A percentile compares a stretch with the other conserved stretches of the same genome.
These are phyloP conservation scores for Alca torda DNA, from an alignment of 2,797 vertebrate genomes.

Conservation along the genomic window DNA sequence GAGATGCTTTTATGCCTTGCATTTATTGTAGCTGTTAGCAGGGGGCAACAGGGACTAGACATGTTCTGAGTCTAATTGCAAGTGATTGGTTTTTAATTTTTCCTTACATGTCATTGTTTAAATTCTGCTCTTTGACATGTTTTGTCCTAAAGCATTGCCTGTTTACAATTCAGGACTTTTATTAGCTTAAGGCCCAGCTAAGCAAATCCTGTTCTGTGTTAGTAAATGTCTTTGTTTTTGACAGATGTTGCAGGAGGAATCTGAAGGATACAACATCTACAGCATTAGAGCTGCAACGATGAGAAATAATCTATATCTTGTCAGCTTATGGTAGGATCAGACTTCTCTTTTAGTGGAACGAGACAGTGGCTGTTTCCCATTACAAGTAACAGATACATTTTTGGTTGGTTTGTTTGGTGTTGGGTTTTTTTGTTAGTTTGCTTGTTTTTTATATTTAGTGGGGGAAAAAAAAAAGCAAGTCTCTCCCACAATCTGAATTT, in stretches of 20 bases:
- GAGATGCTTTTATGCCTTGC: not conserved
- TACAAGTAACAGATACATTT: not conserved
- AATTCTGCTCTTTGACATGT: slow-evolving; percentile 51
- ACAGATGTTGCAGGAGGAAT: slow-evolving; percentile 46
- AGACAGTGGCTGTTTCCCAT: not conserved
- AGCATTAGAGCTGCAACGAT: not conserved
- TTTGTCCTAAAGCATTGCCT: slow-evolving; percentile 66
- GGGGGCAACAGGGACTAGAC: not conserved
- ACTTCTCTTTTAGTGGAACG: not conserved
- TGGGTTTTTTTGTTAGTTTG: not conserved
- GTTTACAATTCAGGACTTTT: slow-evolving; percentile 58
- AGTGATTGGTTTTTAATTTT: slow-evolving; percentile 62
- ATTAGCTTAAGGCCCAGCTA: slow-evolving; percentile 49
- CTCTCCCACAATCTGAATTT: not conserved
- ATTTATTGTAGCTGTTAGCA: not conserved
- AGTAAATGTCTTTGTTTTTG: slow-evolving; percentile 54
- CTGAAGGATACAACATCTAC: slow-evolving; percentile 59
- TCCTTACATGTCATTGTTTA: slow-evolving; percentile 43
- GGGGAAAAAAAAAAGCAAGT: not conserved
- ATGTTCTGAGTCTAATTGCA: slow-evolving; percentile 28
- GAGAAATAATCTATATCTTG: slow-evolving; percentile 17
- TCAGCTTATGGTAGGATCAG: not conserved
- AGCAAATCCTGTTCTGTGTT: slow-evolving; percentile 58
- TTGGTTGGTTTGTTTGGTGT: not conserved
- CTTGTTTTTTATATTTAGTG: not conserved